Base-by-base conservation (phyloP, 1,140 invertebrate species). In the Psilanteris sp. region DNA sequence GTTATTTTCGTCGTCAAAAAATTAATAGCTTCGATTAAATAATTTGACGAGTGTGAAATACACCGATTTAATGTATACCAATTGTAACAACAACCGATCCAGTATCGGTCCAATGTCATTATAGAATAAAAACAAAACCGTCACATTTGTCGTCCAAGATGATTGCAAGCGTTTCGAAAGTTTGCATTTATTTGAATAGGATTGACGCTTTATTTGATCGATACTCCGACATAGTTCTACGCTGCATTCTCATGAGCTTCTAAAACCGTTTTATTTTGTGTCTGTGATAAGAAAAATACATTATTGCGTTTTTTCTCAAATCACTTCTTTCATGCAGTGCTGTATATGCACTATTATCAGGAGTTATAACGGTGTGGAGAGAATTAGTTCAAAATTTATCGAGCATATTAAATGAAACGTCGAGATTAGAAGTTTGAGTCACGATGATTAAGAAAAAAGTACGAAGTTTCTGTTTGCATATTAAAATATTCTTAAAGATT, bases 121-220 rank as follows among this genome's bases (percentile, higher is more conserved):
- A n/a, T n/a, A n/a, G n/a, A n/a, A n/a, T n/a, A n/a, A n/a, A n/a
- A n/a, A n/a, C n/a, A n/a, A n/a, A n/a, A n/a, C n/a, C n/a, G n/a
- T n/a, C n/a, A 26, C 24, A 26, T 7, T 29, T 16, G 11, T 16
- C 20, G 26, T 54, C 24, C 10, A 29, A 55, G 5, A 26, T 2
- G 18, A 50, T 13, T 41, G 41, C 41, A 36, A 50, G 27, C 5
- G 36, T 48, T 68, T 64, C 13, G 8, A 9, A 64, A 52, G 34
- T 64, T 32, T 32, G 26, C 41, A 50, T 41, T 57, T 34, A 55
- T 57, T 67, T 57, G 24, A 55, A 29, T 50, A 10, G 37, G 41
- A 68, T 68, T 67, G 41, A 48, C 62, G 41, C 29, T 46, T 67
- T 67, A 67, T 67, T 67, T 67, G 62, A 67, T 67, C 62, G 62